A percentile compares a stretch with the other conserved stretches of the same genome.
phyloP scores from a whole-genome alignment of 1,140 invertebrate species.

The Neodiprion fabricii region DNA sequence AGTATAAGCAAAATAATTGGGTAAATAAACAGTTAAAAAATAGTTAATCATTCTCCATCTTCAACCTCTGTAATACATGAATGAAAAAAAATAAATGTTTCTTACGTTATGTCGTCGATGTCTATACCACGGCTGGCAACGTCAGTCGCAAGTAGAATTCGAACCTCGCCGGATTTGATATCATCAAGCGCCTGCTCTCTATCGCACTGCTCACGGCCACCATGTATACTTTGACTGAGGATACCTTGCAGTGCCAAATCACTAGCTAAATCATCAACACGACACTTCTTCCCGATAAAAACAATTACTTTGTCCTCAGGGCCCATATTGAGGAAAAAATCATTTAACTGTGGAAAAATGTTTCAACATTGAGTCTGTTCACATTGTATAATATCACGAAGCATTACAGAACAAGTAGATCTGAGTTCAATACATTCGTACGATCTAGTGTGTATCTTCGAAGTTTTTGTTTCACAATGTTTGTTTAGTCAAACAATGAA shows the following conservation, averaged over 20 bases:
- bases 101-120: conserved; percentile 89
- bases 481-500: too few relatives aligned
- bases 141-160: conserved; percentile 93
- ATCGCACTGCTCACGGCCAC: conserved; percentile 86
- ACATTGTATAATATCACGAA: too few relatives aligned
- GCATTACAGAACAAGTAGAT: too few relatives aligned
- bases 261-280: conserved; percentile 81
- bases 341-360: conserved; percentile 58
- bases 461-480: too few relatives aligned
- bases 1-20: conserved; percentile 18
- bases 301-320: conserved; percentile 83
- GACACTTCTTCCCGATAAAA: conserved; percentile 85
- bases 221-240: conserved; percentile 81
- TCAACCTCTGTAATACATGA: neutral
- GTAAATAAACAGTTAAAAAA: neutral
- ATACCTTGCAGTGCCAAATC: conserved; percentile 76
- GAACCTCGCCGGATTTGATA: conserved; percentile 75
- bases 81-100: neutral
- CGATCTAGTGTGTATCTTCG: too few relatives aligned
- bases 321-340: conserved; percentile 71
- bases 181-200: conserved; percentile 85
- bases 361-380: conserved; percentile 26
- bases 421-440: too few relatives aligned
- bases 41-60: too few relatives aligned
- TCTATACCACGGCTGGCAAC: conserved; percentile 92